Base-by-base conservation (phyloP, 2,888 invertebrate species). In the Mythimna ferrago region DNA sequence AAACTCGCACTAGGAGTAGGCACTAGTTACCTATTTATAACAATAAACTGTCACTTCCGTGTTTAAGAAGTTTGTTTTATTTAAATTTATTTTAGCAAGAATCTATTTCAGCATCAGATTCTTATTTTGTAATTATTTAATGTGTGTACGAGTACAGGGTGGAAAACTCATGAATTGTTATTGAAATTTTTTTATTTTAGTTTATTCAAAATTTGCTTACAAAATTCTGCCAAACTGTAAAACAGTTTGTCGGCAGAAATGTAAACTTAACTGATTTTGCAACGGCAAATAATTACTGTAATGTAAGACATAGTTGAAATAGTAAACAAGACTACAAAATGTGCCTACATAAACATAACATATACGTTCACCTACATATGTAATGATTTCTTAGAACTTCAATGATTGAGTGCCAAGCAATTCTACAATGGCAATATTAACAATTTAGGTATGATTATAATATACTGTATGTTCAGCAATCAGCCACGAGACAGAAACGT, bases 401-500 rank as follows among this genome's bases (percentile, higher is more conserved):
- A 6, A 53, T 53, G 62, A 73, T 32, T 44, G 41, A 73, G 21
- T 62, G 73, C 48, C 48, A 65, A 75, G 48, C n/a, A 48, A 48
- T 75, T 48, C 19, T 56, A 56, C 16, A 65, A n/a, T 56, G 71
- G 57, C 44, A 70, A 48, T 68, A 56, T 57, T 21, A 56, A 71
- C 14, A 19, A 41, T 38, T 66, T 41, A 41, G n/a, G 41, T 70
- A 70, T 56, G 44, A 2, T 2, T 32, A 16, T 60, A 11, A n/a
- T 54, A 51, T 54, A 16, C n/a, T 56, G 44, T 56, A 65, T 26
- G 32, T 48, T 57, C 19, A 76, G 41, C 38, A 38, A 66, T 51
- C 38, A 41, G 32, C 48, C 56, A 51, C 66, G 35, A 26, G 74
- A 64, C 16, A 38, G 19, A 64, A 65, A 75, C 76, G 73, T 76